phyloP scores from a whole-genome alignment of 2,797 vertebrate species.

The Neosilurus mollespiculum region DNA sequence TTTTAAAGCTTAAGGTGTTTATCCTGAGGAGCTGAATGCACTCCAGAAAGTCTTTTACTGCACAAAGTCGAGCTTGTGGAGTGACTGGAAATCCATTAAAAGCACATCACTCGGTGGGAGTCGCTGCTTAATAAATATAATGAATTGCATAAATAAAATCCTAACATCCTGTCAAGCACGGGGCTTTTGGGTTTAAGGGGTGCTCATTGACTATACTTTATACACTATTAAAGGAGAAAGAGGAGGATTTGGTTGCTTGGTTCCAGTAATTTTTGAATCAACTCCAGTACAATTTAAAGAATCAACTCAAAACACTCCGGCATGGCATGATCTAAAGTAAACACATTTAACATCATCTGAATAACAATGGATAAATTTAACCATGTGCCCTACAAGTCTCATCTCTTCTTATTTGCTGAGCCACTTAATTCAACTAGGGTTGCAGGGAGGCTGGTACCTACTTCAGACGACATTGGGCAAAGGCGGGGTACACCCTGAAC shows the following conservation, averaged over 20 bases:
- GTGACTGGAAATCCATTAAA: constrained; percentile 58
- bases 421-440: no score
- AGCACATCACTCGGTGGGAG: constrained; percentile 49
- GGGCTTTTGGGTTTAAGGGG: not conserved
- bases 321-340: not conserved
- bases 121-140: constrained; percentile 51
- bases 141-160: constrained; percentile 48
- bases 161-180: constrained; percentile 27
- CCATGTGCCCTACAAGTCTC: not conserved
- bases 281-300: not conserved
- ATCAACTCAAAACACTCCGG: not conserved
- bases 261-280: not conserved
- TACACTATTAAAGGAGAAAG: not conserved
- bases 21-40: constrained; percentile 45
- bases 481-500: no score
- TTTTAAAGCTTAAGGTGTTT: constrained; percentile 39
- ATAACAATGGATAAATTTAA: not conserved
- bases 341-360: not conserved
- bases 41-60: constrained; percentile 59
- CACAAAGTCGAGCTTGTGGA: constrained; percentile 9
- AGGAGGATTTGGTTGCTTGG: not conserved
- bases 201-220: constrained; percentile 1
- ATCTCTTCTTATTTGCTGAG: no score
- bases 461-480: no score
- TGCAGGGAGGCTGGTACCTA: no score